Percentiles rank a stretch among this genome's conserved stretches.
Conservation (phyloP, 2,888 invertebrate species). For the Galeruca laticollis region DNA sequence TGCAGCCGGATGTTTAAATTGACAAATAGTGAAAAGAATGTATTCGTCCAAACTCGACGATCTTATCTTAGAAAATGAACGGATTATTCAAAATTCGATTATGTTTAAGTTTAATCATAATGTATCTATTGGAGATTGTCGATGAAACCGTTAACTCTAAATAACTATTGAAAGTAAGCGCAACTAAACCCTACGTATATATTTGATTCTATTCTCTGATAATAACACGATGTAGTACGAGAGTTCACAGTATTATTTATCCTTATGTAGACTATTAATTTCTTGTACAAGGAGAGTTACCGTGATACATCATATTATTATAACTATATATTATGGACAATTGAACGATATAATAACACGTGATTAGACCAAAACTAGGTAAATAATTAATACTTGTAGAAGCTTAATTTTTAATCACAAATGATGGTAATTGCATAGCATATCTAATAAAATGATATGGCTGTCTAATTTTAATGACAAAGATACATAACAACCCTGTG, state of each 20-base stretch:
- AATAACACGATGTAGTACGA: neutral
- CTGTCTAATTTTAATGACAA: neutral
- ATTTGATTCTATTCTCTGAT: slow-evolving; percentile 22
- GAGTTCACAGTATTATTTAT: too few species aligned
- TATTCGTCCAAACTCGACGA: slow-evolving; percentile 23
- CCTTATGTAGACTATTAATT: too few species aligned
- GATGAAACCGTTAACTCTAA: slow-evolving; percentile 30
- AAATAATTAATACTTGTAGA: neutral
- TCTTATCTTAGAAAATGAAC: slow-evolving; percentile 27
- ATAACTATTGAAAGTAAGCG: slow-evolving; percentile 17
- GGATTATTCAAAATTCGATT: slow-evolving; percentile 31
- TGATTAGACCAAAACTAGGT: neutral
- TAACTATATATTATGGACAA: neutral
- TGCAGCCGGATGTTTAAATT: neutral
- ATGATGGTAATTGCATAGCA: slow-evolving; percentile 1
- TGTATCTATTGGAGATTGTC: slow-evolving; percentile 25
- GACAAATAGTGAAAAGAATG: slow-evolving; percentile 22
- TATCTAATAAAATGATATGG: neutral
- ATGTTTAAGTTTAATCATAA: slow-evolving; percentile 19
- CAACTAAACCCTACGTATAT: slow-evolving; percentile 18
- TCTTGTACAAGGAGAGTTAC: too few species aligned
- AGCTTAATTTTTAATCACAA: neutral
- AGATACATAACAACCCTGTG: neutral
- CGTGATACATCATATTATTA: too few species aligned
- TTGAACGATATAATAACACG: neutral